phyloP scores from a whole-genome alignment of 2,113 vertebrate species.

The Callochromis pleurospilus region DNA sequence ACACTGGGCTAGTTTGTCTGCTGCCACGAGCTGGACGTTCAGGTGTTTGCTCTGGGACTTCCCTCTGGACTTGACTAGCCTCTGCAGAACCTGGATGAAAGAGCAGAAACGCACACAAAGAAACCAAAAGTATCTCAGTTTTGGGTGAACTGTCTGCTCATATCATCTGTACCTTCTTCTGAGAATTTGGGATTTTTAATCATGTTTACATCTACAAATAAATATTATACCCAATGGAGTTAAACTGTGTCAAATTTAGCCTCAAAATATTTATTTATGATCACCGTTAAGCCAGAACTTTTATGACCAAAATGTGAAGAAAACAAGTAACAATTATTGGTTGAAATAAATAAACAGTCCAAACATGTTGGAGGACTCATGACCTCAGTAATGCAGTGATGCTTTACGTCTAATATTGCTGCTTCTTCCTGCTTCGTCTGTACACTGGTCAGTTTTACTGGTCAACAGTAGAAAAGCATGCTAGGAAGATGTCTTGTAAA shows the following conservation, averaged over 20 bases:
- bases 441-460: neutral
- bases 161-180: neutral
- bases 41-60: constrained; percentile 97
- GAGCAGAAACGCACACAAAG: neutral
- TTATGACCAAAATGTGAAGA: neutral
- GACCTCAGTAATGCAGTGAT: neutral
- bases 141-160: neutral
- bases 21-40: constrained; percentile 95
- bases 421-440: neutral
- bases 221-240: neutral
- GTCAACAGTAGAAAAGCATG: neutral
- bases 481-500: neutral
- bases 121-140: neutral
- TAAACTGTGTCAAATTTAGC: neutral
- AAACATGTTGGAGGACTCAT: neutral
- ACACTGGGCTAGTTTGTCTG: constrained; percentile 93
- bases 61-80: constrained; percentile 92
- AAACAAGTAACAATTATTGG: neutral
- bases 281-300: accelerated
- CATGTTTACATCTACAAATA: neutral
- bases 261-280: neutral
- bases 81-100: constrained; percentile 83
- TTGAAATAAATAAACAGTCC: neutral
- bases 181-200: neutral
- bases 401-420: neutral